These are phyloP conservation scores for Catalaphyllia jardinei DNA, from an alignment of 64 coral and sea anemone genomes.

Conservation along the genomic window DNA sequence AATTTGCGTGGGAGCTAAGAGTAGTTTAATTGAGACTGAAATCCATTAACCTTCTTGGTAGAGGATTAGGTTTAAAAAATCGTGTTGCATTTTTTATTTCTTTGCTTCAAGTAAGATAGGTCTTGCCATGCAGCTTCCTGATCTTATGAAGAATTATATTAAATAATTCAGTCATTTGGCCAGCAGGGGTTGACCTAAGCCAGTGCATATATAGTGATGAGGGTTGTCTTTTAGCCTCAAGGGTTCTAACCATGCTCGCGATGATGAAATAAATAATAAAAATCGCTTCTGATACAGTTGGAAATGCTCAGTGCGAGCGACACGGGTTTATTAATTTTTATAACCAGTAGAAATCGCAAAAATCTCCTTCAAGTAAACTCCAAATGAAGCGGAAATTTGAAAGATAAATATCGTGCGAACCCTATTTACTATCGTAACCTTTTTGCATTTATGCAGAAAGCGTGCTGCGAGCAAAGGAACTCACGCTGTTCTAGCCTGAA, in stretches of 20 bases:
- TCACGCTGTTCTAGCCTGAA: not conserved
- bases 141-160: not conserved
- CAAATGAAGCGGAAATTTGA: not conserved
- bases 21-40: not conserved
- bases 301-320: not conserved
- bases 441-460: not conserved
- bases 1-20: not conserved
- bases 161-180: not conserved
- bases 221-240: not conserved
- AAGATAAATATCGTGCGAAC: not conserved
- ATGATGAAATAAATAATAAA: not conserved
- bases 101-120: not conserved
- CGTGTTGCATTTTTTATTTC: not conserved
- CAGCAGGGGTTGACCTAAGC: not conserved
- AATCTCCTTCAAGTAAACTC: not conserved
- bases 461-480: not conserved
- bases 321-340: not conserved
- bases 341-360: not conserved
- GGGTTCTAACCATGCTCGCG: not conserved
- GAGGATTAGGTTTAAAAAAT: not conserved
- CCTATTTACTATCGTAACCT: not conserved
- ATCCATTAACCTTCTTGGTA: not conserved
- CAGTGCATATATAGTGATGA: not conserved
- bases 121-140: not conserved
- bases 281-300: not conserved